These are phyloP conservation scores for Triplophysa bombifrons DNA, from an alignment of 2,797 vertebrate genomes.

Conservation along the genomic window DNA sequence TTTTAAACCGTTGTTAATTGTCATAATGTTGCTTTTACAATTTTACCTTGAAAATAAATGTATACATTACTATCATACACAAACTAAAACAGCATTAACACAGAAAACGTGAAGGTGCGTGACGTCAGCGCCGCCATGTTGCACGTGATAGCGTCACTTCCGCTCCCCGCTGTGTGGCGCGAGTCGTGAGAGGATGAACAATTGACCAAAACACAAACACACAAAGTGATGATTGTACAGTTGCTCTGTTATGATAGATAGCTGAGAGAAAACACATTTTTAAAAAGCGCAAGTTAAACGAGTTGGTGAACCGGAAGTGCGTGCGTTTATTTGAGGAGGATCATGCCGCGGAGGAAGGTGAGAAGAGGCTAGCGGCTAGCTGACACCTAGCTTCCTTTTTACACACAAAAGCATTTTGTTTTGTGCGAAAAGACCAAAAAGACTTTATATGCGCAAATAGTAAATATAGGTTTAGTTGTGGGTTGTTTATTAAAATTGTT, in stretches of 20 bases:
- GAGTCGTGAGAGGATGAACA: constrained; percentile 30
- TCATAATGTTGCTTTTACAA: no score
- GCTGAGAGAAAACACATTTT: neutral
- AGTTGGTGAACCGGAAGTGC: neutral
- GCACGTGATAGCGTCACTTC: constrained; percentile 1
- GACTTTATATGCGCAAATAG: no score
- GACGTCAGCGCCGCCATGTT: neutral
- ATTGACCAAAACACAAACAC: constrained; percentile 3
- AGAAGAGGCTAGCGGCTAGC: constrained; percentile 45
- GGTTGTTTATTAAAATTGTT: neutral
- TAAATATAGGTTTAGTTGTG: neutral
- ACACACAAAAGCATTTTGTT: neutral
- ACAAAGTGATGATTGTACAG: neutral
- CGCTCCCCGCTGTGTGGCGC: constrained; percentile 38
- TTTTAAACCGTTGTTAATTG: no score
- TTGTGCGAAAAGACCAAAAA: neutral
- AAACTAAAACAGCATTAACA: neutral
- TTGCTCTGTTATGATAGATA: neutral
- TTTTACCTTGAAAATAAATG: no score
- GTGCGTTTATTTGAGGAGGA: neutral
- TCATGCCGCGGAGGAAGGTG: constrained; percentile 69
- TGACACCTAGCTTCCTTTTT: neutral
- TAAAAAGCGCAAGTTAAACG: neutral
- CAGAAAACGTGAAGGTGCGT: neutral
- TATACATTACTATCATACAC: no score